Conservation (phyloP, 2,113 vertebrate genomes). For the human region DNA sequence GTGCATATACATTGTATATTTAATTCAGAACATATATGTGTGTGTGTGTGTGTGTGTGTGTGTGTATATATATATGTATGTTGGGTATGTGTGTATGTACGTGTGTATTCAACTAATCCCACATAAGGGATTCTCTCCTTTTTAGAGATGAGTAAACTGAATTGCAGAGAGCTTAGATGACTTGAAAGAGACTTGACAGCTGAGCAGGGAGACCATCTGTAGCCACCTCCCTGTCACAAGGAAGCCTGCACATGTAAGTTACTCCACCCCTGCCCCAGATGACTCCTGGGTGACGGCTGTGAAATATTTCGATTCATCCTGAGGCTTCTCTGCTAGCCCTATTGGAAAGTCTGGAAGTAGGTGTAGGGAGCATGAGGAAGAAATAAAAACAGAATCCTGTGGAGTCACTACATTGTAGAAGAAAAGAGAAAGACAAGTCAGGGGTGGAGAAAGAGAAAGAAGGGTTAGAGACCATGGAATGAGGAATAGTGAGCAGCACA, state of each 20-base stretch:
- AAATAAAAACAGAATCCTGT: not conserved
- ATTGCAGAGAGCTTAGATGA: not conserved
- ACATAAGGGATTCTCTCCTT: not conserved
- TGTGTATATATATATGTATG: too few species aligned
- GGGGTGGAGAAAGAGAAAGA: not conserved
- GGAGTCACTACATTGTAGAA: not conserved
- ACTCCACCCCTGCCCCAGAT: too few species aligned
- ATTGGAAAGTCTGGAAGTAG: not conserved
- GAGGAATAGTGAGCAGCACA: fast-evolving
- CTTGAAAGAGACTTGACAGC: not conserved
- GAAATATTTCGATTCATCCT: not conserved
- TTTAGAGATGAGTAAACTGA: not conserved
- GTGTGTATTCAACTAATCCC: not conserved
- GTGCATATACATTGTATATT: not conserved
- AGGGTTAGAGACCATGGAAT: not conserved
- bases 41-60: not conserved
- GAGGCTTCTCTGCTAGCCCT: not conserved
- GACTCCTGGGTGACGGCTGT: not conserved
- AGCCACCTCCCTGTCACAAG: not conserved
- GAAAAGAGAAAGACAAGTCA: not conserved
- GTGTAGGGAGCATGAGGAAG: not conserved
- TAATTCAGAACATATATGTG: not conserved
- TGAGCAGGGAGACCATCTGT: too few species aligned
- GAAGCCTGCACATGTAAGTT: not conserved
- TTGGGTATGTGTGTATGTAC: too few species aligned